Evolutionary conservation across 2,797 vertebrate genomes (phyloP).

Genomic region (Spondyliosoma cantharus): DNA sequence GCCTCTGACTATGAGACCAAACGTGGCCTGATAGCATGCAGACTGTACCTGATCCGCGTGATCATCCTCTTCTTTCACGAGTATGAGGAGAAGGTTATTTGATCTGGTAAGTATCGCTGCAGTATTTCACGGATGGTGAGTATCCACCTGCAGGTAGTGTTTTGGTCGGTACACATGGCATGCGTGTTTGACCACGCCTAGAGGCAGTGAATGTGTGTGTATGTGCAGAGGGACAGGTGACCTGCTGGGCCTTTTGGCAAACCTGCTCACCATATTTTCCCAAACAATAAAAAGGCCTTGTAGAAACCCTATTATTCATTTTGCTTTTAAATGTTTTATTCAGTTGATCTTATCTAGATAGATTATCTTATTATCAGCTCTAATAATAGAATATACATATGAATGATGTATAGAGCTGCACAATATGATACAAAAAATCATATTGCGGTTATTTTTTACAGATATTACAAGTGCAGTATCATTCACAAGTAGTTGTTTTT

Average conservation of each 20-base stretch:
- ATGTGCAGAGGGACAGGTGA: neutral
- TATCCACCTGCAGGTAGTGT: neutral
- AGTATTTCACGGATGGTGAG: neutral
- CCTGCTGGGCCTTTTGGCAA: slow-evolving; percentile 19
- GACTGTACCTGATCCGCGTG: slow-evolving; percentile 15
- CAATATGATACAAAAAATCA: too few relatives aligned
- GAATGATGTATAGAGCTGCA: neutral
- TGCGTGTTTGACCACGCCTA: slow-evolving; percentile 1
- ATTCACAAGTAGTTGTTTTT: too few relatives aligned
- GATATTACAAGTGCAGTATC: too few relatives aligned
- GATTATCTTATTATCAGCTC: neutral
- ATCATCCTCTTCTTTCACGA: neutral
- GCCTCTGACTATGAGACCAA: neutral
- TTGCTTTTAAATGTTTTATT: too few relatives aligned
- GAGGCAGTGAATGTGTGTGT: neutral
- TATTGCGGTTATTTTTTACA: too few relatives aligned
- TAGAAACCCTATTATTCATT: neutral
- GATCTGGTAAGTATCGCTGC: neutral
- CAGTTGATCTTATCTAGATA: too few relatives aligned
- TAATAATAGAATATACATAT: neutral
- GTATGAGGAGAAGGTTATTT: rapidly evolving
- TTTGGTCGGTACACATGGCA: neutral
- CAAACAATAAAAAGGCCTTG: neutral
- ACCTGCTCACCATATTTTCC: neutral
- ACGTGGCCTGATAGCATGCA: neutral